A percentile compares a stretch with the other conserved stretches of the same genome.
Evolutionary conservation across 2,113 vertebrate genomes (phyloP).

Genomic region (Apodemus sylvaticus): DNA sequence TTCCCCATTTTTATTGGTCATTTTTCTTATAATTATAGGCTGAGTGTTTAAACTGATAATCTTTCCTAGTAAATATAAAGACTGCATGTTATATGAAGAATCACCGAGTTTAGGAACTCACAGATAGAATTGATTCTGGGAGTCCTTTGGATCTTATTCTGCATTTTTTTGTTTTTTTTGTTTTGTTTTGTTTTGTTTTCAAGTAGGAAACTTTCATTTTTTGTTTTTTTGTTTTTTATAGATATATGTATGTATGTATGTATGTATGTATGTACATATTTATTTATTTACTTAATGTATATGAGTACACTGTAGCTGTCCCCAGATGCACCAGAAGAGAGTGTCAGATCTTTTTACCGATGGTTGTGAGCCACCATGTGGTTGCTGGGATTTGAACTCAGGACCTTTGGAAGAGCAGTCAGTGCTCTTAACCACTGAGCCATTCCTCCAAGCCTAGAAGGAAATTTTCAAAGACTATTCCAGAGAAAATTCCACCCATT

Average conservation of each 20-base stretch:
- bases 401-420: too few species aligned
- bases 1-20: neutral
- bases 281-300: too few species aligned
- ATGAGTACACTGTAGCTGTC: too few species aligned
- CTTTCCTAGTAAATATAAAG: constrained; percentile 39
- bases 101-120: constrained; percentile 15
- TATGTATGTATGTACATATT: too few species aligned
- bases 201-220: neutral
- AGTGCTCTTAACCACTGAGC: too few species aligned
- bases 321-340: too few species aligned
- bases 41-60: neutral
- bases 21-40: neutral
- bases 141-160: neutral
- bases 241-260: too few species aligned
- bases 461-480: neutral
- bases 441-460: too few species aligned
- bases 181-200: neutral
- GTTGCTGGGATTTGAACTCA: too few species aligned
- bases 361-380: too few species aligned
- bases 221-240: too few species aligned
- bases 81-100: neutral
- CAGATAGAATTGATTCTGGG: neutral
- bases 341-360: too few species aligned
- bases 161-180: neutral
- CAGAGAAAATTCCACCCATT: neutral